These are phyloP conservation scores for Semnopithecus entellus DNA, from an alignment of 2,113 vertebrate genomes.

Conservation along the genomic window DNA sequence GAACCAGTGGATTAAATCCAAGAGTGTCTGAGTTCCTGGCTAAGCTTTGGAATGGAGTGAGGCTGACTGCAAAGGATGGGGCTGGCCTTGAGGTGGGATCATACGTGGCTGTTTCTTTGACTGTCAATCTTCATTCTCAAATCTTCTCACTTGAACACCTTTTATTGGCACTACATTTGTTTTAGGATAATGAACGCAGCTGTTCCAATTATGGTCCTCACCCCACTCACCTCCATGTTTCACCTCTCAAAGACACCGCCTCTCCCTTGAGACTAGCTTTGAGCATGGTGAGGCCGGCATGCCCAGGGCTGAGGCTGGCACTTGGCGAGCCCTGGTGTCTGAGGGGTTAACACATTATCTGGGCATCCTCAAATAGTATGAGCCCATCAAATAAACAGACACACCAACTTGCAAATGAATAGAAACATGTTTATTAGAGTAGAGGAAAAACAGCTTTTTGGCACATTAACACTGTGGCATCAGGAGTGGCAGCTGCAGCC, in stretches of 20 bases:
- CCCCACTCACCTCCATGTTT: neutral
- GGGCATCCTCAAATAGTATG: neutral
- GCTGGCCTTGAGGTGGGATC: neutral
- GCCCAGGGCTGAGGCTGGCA: fast-evolving
- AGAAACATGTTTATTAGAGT: conserved; percentile 61
- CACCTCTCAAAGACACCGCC: neutral
- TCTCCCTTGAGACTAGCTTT: neutral
- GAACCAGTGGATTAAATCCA: neutral
- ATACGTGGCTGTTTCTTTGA: conserved; percentile 4
- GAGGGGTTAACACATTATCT: conserved; percentile 6
- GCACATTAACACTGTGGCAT: neutral
- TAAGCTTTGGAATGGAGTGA: neutral
- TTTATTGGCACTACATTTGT: conserved; percentile 72
- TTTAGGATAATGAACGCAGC: conserved; percentile 64
- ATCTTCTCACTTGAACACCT: conserved; percentile 68
- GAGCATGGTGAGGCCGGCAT: neutral
- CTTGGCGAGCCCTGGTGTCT: fast-evolving
- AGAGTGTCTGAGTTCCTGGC: neutral
- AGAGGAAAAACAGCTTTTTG: conserved; percentile 66
- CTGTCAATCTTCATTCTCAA: conserved; percentile 62
- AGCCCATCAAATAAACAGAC: conserved; percentile 31
- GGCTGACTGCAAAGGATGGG: neutral
- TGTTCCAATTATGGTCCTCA: conserved; percentile 30
- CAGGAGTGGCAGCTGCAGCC: conserved; percentile 30
- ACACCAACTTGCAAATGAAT: neutral